These are phyloP conservation scores for Drosophila niveifrons DNA, from an alignment of 2,888 invertebrate genomes.

Conservation along the genomic window DNA sequence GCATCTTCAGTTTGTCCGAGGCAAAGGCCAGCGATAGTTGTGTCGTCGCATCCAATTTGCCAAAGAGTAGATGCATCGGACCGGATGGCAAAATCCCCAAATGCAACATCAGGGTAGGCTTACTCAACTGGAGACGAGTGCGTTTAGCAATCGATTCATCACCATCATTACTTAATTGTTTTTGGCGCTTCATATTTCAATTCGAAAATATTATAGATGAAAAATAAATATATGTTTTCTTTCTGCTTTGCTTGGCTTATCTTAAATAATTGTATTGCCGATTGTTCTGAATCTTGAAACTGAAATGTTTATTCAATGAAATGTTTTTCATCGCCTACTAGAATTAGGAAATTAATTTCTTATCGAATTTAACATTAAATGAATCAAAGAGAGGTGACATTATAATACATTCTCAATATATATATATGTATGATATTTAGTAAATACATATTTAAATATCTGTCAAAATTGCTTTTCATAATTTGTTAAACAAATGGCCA, in stretches of 20 bases:
- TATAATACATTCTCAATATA: constrained; percentile 26
- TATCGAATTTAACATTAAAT: constrained; percentile 32
- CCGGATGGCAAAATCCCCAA: constrained; percentile 43
- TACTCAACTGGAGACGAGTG: neutral
- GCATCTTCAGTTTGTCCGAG: constrained; percentile 6
- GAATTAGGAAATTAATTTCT: constrained; percentile 2
- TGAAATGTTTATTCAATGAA: constrained; percentile 25
- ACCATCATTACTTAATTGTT: too few species aligned
- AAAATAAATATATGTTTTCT: neutral
- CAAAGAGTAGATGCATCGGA: constrained; percentile 35
- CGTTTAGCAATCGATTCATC: constrained; percentile 9
- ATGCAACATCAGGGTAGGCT: neutral
- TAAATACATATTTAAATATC: constrained; percentile 1
- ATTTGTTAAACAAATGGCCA: constrained; percentile 51
- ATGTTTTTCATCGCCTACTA: constrained; percentile 24
- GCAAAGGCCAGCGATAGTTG: constrained; percentile 22
- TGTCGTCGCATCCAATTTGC: constrained; percentile 15
- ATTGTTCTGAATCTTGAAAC: constrained; percentile 20
- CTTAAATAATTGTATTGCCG: neutral
- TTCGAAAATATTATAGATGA: neutral
- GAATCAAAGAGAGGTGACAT: constrained; percentile 9
- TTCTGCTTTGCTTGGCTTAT: neutral
- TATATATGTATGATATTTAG: constrained; percentile 2
- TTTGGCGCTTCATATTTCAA: constrained; percentile 26
- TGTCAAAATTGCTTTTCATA: constrained; percentile 47